phyloP scores from a whole-genome alignment of 2,797 vertebrate genomes.

The Bryconaethiops microstoma region DNA sequence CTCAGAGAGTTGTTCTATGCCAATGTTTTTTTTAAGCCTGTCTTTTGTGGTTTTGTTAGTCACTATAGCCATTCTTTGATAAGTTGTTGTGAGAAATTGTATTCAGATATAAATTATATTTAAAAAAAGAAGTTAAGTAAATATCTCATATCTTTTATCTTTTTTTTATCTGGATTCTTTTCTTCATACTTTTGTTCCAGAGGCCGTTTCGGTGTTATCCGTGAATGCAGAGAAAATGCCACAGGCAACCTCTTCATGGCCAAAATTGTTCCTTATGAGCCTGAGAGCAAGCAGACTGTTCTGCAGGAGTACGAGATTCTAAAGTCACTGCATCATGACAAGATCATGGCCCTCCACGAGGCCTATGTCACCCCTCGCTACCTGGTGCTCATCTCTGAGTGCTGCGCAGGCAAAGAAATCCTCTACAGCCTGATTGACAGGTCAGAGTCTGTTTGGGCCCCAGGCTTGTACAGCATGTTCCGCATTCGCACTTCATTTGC shows the following conservation, averaged over 20 bases:
- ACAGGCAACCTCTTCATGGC: conserved; percentile 94
- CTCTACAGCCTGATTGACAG: conserved; percentile 95
- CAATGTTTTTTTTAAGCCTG: not conserved
- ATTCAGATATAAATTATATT: no score
- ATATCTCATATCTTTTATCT: no score
- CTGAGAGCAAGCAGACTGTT: conserved; percentile 85
- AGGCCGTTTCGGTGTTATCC: conserved; percentile 94
- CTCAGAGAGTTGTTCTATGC: not conserved
- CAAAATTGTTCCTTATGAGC: conserved; percentile 94
- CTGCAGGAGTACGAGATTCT: conserved; percentile 97
- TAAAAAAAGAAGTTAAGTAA: no score
- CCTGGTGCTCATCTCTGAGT: conserved; percentile 95
- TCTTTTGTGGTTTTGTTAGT: no score
- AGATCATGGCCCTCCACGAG: conserved; percentile 94
- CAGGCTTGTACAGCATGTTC: not conserved
- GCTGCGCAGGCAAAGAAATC: conserved; percentile 92
- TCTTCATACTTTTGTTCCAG: conserved; percentile 63
- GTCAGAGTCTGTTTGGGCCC: conserved; percentile 66
- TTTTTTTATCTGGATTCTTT: not conserved
- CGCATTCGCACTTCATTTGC: not conserved
- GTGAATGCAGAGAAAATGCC: conserved; percentile 93
- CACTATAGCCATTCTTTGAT: no score
- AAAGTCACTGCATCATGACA: conserved; percentile 91
- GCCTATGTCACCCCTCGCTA: conserved; percentile 97
- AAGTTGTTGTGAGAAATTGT: no score